Conservation (phyloP, 2,888 invertebrate species). For the Ormyrus rosae region DNA sequence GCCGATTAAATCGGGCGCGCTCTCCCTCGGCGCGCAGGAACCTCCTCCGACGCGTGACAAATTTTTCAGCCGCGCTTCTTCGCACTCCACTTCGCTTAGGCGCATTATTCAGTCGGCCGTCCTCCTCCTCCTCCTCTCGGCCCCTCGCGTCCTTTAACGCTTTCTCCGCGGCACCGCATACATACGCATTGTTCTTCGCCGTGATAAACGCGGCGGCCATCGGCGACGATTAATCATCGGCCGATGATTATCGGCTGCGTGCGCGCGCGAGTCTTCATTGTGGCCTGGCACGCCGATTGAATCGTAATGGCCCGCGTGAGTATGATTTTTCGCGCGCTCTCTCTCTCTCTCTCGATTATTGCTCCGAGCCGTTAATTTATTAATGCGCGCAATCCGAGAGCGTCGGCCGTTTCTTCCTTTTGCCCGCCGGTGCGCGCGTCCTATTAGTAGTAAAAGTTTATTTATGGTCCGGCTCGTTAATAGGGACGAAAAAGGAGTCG, state of each 20-base stretch:
- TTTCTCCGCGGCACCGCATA: too few relatives aligned
- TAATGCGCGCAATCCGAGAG: not conserved
- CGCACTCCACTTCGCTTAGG: not conserved
- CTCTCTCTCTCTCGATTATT: slow-evolving; percentile 21
- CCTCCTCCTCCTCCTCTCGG: slow-evolving; percentile 10
- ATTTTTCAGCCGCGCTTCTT: not conserved
- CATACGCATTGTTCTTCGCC: not conserved
- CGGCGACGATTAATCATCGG: slow-evolving; percentile 20
- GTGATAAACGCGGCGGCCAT: not conserved
- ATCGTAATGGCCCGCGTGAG: slow-evolving; percentile 14
- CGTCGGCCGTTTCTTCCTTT: not conserved
- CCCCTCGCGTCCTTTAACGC: not conserved
- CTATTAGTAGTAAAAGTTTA: slow-evolving; percentile 42
- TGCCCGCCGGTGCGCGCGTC: not conserved
- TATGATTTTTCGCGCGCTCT: slow-evolving; percentile 1
- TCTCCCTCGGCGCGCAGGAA: too few relatives aligned
- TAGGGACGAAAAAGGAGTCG: slow-evolving; percentile 19
- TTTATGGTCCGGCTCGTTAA: slow-evolving; percentile 36
- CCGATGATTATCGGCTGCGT: slow-evolving; percentile 16
- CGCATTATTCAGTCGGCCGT: not conserved
- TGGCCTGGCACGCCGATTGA: not conserved
- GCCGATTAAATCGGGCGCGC: too few relatives aligned
- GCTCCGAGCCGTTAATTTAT: not conserved
- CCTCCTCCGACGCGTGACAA: too few relatives aligned
- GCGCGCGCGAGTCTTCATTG: not conserved